Evolutionary conservation across 2,113 vertebrate species (phyloP).

Genomic region (Anarhynchus alexandrinus): DNA sequence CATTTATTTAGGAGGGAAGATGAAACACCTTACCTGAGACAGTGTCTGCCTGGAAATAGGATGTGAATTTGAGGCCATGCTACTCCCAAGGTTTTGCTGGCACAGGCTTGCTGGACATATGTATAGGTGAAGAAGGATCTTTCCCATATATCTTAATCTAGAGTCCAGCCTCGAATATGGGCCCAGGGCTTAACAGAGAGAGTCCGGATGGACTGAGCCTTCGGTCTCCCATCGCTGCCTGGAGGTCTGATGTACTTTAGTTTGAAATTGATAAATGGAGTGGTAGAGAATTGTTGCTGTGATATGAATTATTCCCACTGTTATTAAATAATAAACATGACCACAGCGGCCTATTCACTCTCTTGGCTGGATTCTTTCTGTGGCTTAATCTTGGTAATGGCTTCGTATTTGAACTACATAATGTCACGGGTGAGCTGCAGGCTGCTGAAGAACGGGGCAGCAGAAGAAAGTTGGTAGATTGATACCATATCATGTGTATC

Average conservation of each 20-base stretch:
- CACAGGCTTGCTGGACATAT: not conserved
- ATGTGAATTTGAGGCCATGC: not conserved
- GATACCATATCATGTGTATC: not conserved
- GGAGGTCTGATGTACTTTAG: not conserved
- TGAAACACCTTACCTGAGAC: not conserved
- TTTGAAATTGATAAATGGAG: conserved; percentile 27
- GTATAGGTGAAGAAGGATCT: not conserved
- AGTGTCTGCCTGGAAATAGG: not conserved
- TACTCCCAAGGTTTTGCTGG: not conserved
- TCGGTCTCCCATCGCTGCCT: not conserved
- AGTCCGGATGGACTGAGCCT: not conserved
- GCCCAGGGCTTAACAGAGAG: not conserved
- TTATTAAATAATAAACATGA: conserved; percentile 63
- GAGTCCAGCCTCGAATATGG: not conserved
- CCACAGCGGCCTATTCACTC: conserved; percentile 19
- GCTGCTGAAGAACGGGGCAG: not conserved
- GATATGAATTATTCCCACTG: conserved; percentile 58
- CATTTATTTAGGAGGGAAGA: not conserved
- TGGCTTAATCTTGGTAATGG: conserved; percentile 61
- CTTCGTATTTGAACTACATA: conserved; percentile 16
- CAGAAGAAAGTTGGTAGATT: not conserved
- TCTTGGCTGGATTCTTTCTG: conserved; percentile 17
- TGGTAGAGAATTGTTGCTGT: not conserved
- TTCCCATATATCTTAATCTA: not conserved
- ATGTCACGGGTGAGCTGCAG: not conserved